phyloP scores from a whole-genome alignment of 2,888 invertebrate genomes.

The Thecophora atra region DNA sequence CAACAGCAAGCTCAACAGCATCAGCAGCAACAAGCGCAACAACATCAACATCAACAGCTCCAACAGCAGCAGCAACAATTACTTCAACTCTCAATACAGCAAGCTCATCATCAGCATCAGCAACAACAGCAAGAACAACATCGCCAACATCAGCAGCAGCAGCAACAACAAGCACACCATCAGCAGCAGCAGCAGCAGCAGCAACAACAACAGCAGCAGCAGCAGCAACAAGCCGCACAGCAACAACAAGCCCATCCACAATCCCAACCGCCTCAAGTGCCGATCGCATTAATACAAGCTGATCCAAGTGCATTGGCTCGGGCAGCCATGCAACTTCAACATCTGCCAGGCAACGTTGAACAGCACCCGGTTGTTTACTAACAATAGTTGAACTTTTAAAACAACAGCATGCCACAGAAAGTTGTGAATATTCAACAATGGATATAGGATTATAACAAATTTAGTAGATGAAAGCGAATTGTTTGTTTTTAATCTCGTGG shows the following conservation, averaged over 20 bases:
- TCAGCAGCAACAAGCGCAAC: constrained; percentile 55
- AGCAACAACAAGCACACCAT: constrained; percentile 55
- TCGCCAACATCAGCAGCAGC: constrained; percentile 55
- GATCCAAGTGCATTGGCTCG: constrained; percentile 63
- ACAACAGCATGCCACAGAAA: constrained; percentile 13
- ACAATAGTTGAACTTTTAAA: constrained; percentile 54
- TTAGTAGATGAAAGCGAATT: neutral
- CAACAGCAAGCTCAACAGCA: constrained; percentile 57
- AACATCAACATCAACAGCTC: constrained; percentile 51
- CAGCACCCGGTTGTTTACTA: constrained; percentile 66
- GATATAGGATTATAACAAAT: constrained; percentile 8
- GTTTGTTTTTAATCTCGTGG: neutral
- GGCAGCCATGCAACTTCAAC: constrained; percentile 65
- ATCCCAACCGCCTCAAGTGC: constrained; percentile 62
- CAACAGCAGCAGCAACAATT: constrained; percentile 60
- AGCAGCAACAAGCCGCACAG: constrained; percentile 58
- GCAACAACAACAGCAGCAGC: constrained; percentile 54
- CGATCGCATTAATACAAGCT: constrained; percentile 62
- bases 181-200: constrained; percentile 55
- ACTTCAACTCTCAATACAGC: constrained; percentile 56
- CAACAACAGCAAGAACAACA: constrained; percentile 56
- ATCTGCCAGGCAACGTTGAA: constrained; percentile 64
- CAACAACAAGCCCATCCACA: constrained; percentile 54
- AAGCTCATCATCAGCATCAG: constrained; percentile 57
- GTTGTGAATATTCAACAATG: constrained; percentile 6